Evolutionary conservation across 2,113 vertebrate genomes (phyloP), one percentile per base, ranked within the genome.

Genomic region (Hippocampus guttulatus): DNA sequence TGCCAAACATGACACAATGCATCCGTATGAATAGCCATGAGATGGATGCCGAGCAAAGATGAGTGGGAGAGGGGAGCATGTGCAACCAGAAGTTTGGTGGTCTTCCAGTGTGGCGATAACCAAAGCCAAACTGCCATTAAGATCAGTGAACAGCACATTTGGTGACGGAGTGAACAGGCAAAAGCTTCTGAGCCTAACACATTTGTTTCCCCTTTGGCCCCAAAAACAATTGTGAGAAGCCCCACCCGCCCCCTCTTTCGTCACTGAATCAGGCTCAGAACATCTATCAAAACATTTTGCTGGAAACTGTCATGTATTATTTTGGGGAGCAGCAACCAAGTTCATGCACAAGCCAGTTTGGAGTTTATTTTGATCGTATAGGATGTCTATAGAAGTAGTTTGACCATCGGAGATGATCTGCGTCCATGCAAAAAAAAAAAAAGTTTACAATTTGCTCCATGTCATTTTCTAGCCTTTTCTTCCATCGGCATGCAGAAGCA

Each of bases 401-500:
- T 54, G 71, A 73, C 76, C 87, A 89, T 89, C 83, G 81, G 84
- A 88, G 78, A 87, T 89, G 81, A 88, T 89, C 76, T 79, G 76
- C 61, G 65, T 88, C 80, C 91, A 92, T 92, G 91, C 89, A 89
- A 85, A 85, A 38, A 38, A 15, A 12, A 45, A 45, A 30, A 30
- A 45, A 10, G 70, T 81, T 54, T 80, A 64, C 21, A 11, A 41
- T 64, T 64, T 14, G 20, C 16, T 33, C 38, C 11, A 52, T 52
- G 21, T 21, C 11, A 40, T 38, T 55, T 14, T 20, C 52, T 55
- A 23, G 30, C 21, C 94, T 92, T 91, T 84, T 88, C 89, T 90
- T 93, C 92, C 92, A 92, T 77, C 63, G 88, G 93, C 96, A 98
- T 98, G 97, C 97, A 97, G 94, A 95, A 95, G 93, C 93, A 94